These are phyloP conservation scores for Ginglymostoma cirratum DNA, from an alignment of 2,113 vertebrate species.

Conservation along the genomic window DNA sequence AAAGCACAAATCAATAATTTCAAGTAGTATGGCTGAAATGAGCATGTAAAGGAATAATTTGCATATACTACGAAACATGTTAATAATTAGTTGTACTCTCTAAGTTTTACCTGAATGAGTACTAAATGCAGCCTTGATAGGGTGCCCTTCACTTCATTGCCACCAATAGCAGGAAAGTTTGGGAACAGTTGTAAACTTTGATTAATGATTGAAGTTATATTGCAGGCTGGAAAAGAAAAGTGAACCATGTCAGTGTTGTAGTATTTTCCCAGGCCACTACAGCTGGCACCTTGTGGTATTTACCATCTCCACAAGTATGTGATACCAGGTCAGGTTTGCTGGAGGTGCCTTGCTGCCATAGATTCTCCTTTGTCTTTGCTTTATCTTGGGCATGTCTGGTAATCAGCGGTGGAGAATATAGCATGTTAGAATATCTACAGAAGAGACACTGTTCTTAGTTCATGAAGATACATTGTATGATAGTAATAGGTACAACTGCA, in stretches of 20 bases:
- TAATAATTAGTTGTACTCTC: neutral
- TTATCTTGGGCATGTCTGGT: no score
- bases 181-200: neutral
- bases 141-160: neutral
- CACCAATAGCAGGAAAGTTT: neutral
- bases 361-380: no score
- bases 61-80: neutral
- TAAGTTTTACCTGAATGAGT: neutral
- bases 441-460: no score
- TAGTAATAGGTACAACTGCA: no score
- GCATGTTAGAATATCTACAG: no score
- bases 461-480: no score
- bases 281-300: no score
- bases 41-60: neutral
- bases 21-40: neutral
- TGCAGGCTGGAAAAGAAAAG: neutral
- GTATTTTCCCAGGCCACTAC: no score
- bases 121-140: neutral
- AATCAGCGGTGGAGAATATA: no score
- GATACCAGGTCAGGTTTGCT: no score
- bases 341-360: no score
- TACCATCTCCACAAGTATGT: no score
- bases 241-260: neutral
- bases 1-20: neutral
- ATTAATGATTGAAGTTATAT: neutral